Base-by-base conservation (phyloP, 1,140 invertebrate genomes). In the Diachasma alloeum region DNA sequence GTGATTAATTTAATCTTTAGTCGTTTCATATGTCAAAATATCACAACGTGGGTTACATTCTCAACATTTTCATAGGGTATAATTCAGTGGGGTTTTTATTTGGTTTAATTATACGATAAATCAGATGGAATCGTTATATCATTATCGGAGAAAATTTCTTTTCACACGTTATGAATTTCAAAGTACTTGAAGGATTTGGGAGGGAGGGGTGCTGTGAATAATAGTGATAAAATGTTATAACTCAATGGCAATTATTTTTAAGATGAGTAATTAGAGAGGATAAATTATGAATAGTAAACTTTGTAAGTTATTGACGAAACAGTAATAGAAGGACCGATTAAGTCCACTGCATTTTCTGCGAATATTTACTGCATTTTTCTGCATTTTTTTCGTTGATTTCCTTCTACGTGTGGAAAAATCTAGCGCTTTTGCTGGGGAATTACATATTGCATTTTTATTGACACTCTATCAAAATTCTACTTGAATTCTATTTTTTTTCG, bases 51-150 rank as follows among this genome's bases (percentile, higher is more conserved):
- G 1, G 31, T 53, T 75, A 48, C 39, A 68, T 69, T 66, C n/a
- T 46, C 8, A 36, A 48, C 46, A 44, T 68, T 76, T 69, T 72
- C 66, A 67, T 72, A 70, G 72, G 71, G 36, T 69, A 67, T 63
- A 22, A 48, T 5, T 36, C 6, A 37, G 53, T 44, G 17, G 15
- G 19, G 9, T 67, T 68, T 39, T 69, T 37, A 24, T 42, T 72
- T 66, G 22, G 36, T 13, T 72, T 39, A 59, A 63, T 78, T 78
- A 78, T 78, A 74, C 76, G 48, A n/a, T 70, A 69, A 59, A 74
- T 70, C 66, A 77, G 36, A 37, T 68, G n/a, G 1, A 56, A 72
- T 72, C 13, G 46, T 56, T 72, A 2, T 26, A 31, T 71, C 69
- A 24, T 48, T 10, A 11, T n/a, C 1, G 26, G n/a, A n/a, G 31